A percentile compares a stretch with the other conserved stretches of the same genome.
Evolutionary conservation across 1,140 invertebrate genomes (phyloP).

Genomic region (Frieseomelitta varia): DNA sequence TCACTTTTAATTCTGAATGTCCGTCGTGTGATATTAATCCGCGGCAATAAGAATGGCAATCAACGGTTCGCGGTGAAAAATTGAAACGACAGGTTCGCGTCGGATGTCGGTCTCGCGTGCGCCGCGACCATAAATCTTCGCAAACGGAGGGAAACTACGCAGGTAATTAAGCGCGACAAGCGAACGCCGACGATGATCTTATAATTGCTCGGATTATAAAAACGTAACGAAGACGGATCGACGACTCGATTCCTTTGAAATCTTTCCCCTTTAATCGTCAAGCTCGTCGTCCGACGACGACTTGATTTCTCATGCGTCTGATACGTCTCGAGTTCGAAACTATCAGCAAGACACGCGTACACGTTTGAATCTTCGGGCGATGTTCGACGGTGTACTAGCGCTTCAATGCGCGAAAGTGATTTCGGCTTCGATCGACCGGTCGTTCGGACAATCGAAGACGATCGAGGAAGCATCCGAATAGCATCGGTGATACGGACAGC

Average conservation of each 20-base stretch:
- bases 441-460: constrained; percentile 42
- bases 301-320: background rate
- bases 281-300: background rate
- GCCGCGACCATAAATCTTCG: constrained; percentile 36
- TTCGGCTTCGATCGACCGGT: constrained; percentile 11
- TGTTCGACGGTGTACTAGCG: background rate
- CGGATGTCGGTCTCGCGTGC: constrained; percentile 37
- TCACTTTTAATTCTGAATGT: background rate
- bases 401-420: background rate
- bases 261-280: background rate
- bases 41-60: background rate
- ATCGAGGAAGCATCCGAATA: constrained; percentile 44
- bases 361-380: background rate
- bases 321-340: background rate
- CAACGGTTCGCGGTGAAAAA: background rate
- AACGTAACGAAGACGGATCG: constrained; percentile 50
- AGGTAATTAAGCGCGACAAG: constrained; percentile 46
- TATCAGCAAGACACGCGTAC: background rate
- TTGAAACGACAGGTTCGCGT: background rate
- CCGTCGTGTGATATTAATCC: constrained; percentile 4
- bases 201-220: constrained; percentile 35
- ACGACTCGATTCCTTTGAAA: constrained; percentile 10
- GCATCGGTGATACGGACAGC: constrained; percentile 47
- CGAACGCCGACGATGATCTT: constrained; percentile 44
- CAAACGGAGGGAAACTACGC: constrained; percentile 40